Evolutionary conservation across 2,888 invertebrate species (phyloP).

Genomic region (Branchinecta sandiegonensis): DNA sequence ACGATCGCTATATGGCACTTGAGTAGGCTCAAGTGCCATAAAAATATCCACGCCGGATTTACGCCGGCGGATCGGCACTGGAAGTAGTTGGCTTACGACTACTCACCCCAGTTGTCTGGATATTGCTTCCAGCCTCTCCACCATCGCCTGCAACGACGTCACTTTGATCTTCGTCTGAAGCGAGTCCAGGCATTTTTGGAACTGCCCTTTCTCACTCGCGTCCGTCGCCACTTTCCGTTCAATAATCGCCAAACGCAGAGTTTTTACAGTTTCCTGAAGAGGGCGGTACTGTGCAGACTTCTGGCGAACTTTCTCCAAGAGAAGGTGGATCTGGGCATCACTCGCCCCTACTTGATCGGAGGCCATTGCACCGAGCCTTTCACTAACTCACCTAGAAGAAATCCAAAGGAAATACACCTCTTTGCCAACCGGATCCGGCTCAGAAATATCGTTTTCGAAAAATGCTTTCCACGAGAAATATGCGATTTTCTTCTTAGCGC

Average conservation of each 20-base stretch:
- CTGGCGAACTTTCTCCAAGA: neutral
- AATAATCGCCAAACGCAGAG: conserved; percentile 4
- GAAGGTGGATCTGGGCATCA: neutral
- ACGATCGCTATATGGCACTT: no score
- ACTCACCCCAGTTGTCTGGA: conserved; percentile 68
- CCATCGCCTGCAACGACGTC: conserved; percentile 73
- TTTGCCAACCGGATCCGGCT: no score
- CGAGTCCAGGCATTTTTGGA: conserved; percentile 80
- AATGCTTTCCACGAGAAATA: no score
- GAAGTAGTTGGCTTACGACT: neutral
- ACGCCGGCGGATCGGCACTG: no score
- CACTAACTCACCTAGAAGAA: no score
- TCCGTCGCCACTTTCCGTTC: conserved; percentile 9
- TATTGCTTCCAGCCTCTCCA: conserved; percentile 77
- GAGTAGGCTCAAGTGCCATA: no score
- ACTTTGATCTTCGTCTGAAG: conserved; percentile 88
- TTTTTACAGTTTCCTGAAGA: neutral
- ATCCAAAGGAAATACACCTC: no score
- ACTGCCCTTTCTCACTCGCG: conserved; percentile 52
- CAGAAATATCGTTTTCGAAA: no score
- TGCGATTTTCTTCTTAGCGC: no score
- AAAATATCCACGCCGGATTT: no score
- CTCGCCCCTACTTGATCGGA: neutral
- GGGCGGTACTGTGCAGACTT: neutral
- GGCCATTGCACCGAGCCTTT: conserved; percentile 7